Percentiles rank a stretch among this genome's conserved stretches.
phyloP scores from a whole-genome alignment of 2,113 vertebrate species.

The Polypterus senegalus region DNA sequence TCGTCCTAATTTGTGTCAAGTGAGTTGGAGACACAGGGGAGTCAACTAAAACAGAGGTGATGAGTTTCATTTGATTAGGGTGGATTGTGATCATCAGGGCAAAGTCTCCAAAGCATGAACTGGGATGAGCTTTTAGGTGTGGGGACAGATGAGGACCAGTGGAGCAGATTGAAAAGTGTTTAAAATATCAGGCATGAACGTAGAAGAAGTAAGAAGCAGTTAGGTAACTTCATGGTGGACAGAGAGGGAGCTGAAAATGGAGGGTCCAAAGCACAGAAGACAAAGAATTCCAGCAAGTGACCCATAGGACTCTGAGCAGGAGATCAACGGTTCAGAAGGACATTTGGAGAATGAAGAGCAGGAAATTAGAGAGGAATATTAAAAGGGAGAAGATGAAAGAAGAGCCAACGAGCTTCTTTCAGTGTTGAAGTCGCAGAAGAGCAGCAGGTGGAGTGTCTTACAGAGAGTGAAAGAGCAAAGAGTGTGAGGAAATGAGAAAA shows the following conservation, averaged over 20 bases:
- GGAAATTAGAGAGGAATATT: background rate
- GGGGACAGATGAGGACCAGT: too few species aligned
- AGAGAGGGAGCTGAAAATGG: background rate
- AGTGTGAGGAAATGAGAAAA: too few species aligned
- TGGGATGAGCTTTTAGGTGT: background rate
- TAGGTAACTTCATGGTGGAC: background rate
- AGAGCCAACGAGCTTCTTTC: background rate
- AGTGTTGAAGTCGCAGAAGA: background rate
- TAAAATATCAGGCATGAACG: too few species aligned
- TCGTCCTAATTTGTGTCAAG: too few species aligned
- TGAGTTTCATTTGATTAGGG: background rate
- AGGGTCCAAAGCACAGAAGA: background rate
- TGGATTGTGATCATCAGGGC: background rate
- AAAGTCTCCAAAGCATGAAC: background rate
- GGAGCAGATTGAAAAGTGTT: too few species aligned
- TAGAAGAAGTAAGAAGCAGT: background rate
- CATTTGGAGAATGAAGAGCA: background rate
- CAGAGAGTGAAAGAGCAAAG: too few species aligned
- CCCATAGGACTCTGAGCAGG: background rate
- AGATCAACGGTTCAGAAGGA: background rate
- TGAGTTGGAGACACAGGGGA: too few species aligned
- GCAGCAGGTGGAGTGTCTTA: background rate
- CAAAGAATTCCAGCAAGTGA: background rate
- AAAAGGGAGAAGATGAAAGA: background rate
- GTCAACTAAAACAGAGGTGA: too few species aligned